A percentile compares a stretch with the other conserved stretches of the same genome.
Evolutionary conservation across 2,113 vertebrate species (phyloP).

Genomic region (Ammodytes dubius): DNA sequence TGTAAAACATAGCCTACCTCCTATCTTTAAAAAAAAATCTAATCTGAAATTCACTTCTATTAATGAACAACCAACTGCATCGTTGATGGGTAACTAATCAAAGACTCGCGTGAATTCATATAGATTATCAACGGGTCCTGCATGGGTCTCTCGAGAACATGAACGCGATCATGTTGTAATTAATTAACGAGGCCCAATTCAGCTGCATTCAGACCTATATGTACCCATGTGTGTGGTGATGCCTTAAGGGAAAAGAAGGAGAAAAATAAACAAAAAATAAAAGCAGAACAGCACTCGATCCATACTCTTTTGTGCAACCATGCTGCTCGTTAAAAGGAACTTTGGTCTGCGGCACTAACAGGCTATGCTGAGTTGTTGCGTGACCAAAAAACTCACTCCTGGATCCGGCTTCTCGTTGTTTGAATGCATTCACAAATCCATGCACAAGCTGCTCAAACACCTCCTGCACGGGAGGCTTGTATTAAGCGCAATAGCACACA

Average conservation of each 20-base stretch:
- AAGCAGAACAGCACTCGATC: conserved; percentile 25
- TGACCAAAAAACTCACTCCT: neutral
- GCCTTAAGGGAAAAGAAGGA: neutral
- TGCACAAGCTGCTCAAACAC: neutral
- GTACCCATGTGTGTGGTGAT: neutral
- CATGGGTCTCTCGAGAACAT: neutral
- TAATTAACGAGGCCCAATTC: conserved; percentile 8
- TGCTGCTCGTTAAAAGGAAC: neutral
- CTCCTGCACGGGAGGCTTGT: neutral
- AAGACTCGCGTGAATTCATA: neutral
- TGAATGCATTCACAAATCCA: neutral
- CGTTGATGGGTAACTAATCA: neutral
- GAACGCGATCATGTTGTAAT: neutral
- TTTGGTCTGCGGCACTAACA: neutral
- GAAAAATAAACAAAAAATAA: too few species aligned
- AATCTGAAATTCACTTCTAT: neutral
- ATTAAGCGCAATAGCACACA: too few species aligned
- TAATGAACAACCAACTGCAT: neutral
- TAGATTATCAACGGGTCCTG: too few species aligned
- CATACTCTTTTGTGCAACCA: conserved; percentile 1
- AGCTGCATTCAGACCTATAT: neutral
- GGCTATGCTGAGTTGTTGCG: neutral
- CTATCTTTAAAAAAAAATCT: neutral
- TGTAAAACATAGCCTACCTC: neutral
- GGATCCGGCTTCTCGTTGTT: neutral